Percentiles rank a stretch among this genome's conserved stretches.
Evolutionary conservation across 2,888 invertebrate genomes (phyloP).

Genomic region (Xestoiulus laeticollis): DNA sequence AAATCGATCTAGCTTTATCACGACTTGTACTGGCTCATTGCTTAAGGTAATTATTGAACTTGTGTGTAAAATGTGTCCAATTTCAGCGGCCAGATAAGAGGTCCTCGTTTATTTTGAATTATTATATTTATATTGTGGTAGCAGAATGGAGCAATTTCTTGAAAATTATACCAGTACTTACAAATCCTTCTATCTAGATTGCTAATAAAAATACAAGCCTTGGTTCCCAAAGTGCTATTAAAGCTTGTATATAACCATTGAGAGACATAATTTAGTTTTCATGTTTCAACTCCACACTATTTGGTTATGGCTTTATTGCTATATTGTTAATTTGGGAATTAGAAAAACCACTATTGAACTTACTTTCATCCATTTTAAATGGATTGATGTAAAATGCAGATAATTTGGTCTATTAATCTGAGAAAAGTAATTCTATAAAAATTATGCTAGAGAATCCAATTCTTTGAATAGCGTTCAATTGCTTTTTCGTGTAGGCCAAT

Average conservation of each 20-base stretch:
- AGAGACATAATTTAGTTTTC: background rate
- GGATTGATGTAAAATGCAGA: background rate
- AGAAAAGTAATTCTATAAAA: background rate
- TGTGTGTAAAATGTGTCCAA: background rate
- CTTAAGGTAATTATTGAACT: background rate
- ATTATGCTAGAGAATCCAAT: no score
- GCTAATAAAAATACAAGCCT: background rate
- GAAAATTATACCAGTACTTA: background rate
- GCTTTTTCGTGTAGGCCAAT: no score
- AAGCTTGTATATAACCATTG: background rate
- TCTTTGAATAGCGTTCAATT: no score
- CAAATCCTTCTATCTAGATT: background rate
- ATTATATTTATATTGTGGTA: background rate
- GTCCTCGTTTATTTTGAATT: background rate
- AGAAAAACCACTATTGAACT: background rate
- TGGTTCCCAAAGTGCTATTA: slow-evolving; percentile 6
- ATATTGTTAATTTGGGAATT: background rate
- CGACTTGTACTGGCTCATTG: background rate
- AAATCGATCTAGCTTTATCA: background rate
- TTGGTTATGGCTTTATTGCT: background rate
- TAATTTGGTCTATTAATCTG: background rate
- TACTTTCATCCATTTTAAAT: background rate
- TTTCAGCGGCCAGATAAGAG: background rate
- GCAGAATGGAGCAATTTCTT: background rate
- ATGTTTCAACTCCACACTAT: background rate